Percentiles rank a stretch among this genome's conserved stretches.
These are phyloP conservation scores for Glyptemys insculpta DNA, from an alignment of 2,797 vertebrate genomes.

Conservation along the genomic window DNA sequence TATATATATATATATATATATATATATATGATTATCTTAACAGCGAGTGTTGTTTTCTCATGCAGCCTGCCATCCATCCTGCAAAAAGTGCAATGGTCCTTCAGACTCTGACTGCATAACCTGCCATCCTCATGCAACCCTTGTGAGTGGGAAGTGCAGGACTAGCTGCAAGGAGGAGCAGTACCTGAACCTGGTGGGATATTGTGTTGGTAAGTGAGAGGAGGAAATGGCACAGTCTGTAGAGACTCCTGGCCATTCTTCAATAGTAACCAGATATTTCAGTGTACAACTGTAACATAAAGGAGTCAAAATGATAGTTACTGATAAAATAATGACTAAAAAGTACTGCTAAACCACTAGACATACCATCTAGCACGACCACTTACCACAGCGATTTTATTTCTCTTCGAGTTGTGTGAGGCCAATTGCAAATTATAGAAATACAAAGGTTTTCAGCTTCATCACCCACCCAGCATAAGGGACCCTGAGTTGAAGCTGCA, in stretches of 20 bases:
- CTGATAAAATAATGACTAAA: not conserved
- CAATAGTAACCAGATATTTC: not conserved
- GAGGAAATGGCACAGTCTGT: fast-evolving
- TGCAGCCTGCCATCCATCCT: constrained; percentile 92
- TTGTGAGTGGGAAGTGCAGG: constrained; percentile 85
- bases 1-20: no score
- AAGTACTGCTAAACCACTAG: not conserved
- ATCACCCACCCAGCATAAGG: not conserved
- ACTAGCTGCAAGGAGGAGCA: constrained; percentile 87
- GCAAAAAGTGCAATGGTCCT: constrained; percentile 86
- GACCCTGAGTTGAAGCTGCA: not conserved
- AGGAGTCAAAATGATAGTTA: not conserved
- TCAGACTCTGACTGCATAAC: constrained; percentile 87
- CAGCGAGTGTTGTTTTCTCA: not conserved
- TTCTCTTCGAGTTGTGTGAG: fast-evolving
- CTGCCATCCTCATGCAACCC: constrained; percentile 84
- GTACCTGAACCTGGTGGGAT: constrained; percentile 86
- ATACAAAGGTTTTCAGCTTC: not conserved
- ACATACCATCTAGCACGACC: fast-evolving
- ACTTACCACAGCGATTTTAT: fast-evolving
- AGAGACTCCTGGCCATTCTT: fast-evolving
- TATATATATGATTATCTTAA: not conserved
- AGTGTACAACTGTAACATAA: not conserved
- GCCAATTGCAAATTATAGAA: not conserved
- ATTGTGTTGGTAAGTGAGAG: constrained; percentile 88